A percentile compares a stretch with the other conserved stretches of the same genome.
Conservation (phyloP, 2,113 vertebrate species). For the Pseudopodoces humilis region DNA sequence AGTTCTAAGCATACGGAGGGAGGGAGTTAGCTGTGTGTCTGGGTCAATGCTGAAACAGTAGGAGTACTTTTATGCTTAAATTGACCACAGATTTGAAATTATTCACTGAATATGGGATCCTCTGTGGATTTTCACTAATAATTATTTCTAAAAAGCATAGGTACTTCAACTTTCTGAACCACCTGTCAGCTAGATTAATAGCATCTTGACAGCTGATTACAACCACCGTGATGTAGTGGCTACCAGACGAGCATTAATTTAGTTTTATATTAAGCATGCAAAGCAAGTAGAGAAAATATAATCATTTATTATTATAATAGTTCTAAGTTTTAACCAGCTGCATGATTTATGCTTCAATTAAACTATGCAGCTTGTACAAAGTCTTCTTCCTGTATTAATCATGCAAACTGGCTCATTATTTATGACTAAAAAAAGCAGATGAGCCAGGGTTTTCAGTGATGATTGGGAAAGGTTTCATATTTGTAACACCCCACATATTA, state of each 20-base stretch:
- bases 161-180: not conserved
- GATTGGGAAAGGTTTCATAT: slow-evolving; percentile 11
- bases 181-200: slow-evolving; percentile 33
- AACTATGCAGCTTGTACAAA: slow-evolving; percentile 50
- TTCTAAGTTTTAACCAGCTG: slow-evolving; percentile 49
- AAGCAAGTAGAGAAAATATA: slow-evolving; percentile 52
- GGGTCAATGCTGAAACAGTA: not conserved
- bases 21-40: not conserved
- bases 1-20: not conserved
- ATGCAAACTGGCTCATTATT: slow-evolving; percentile 45
- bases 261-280: slow-evolving; percentile 48
- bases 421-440: slow-evolving; percentile 33
- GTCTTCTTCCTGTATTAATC: slow-evolving; percentile 59
- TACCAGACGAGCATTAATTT: slow-evolving; percentile 56
- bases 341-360: slow-evolving; percentile 69
- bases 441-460: not conserved
- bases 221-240: not conserved
- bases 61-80: not conserved
- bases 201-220: slow-evolving; percentile 23
- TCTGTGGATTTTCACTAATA: not conserved
- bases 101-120: not conserved
- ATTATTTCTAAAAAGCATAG: not conserved
- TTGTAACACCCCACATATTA: slow-evolving; percentile 14
- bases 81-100: not conserved
- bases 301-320: slow-evolving; percentile 59